Conservation (phyloP, 2,888 invertebrate species). For the Linyphia triangularis region DNA sequence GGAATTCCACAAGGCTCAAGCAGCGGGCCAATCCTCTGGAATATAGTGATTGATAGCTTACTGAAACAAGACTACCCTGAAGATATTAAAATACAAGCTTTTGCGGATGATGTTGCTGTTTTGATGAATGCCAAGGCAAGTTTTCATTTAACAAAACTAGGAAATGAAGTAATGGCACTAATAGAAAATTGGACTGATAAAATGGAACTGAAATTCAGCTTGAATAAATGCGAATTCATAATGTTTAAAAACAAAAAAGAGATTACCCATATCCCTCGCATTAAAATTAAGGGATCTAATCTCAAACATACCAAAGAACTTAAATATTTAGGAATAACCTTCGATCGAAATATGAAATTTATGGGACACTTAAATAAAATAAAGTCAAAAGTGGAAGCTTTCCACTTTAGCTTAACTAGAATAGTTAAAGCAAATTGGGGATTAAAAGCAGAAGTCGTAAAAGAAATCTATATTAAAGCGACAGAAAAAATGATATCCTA, state of each 20-base stretch:
- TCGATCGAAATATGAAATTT: neutral
- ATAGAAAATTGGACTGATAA: neutral
- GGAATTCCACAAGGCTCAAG: neutral
- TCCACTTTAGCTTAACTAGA: neutral
- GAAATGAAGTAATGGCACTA: neutral
- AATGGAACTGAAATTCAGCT: neutral
- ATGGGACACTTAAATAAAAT: neutral
- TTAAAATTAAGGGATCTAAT: too few species aligned
- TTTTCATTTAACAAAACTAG: neutral
- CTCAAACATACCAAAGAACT: neutral
- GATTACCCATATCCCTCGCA: too few species aligned
- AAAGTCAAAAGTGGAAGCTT: too few species aligned
- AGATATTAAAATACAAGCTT: neutral
- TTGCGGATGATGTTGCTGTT: neutral
- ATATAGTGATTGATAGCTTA: neutral
- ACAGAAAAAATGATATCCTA: neutral
- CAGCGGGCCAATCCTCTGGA: neutral
- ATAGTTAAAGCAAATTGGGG: neutral
- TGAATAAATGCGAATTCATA: neutral
- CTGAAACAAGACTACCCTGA: neutral
- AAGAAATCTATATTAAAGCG: neutral
- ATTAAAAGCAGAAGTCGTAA: neutral
- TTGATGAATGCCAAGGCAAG: neutral
- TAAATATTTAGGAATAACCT: neutral
- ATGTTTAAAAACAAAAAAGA: too few species aligned